Evolutionary conservation across 2,797 vertebrate genomes (phyloP), one percentile per base, ranked within the genome.

Genomic region (Micromesistius poutassou): DNA sequence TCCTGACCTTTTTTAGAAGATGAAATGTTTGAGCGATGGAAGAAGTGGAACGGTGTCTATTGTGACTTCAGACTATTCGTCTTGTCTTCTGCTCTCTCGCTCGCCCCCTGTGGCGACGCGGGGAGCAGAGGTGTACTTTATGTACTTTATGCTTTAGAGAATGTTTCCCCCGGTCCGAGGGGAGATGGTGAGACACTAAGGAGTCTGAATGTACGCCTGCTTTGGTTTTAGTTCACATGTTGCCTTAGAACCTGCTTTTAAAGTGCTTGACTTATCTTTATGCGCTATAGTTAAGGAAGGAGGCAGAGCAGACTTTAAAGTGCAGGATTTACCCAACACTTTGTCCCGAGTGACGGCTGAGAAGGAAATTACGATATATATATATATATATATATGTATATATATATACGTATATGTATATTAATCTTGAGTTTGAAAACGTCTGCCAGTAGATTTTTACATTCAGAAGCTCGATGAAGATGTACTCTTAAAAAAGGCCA

Each of bases 191-290:
- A 55, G 46, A 55, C 46, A 19, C 46, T 55, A 55, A 5, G 19
- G 4, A 55, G 46, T n/a, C 46, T 55, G 19, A 2, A 19, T 22
- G 46, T 55, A 55, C 4, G 7, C 46, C 46, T 55, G 46, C 46
- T 55, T 55, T 1, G 19, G 84, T 91, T 85, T 93, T 91, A 91
- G 92, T 93, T 94, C 94, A 95, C 94, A 90, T 91, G 93, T 91
- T 94, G 94, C 94, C 93, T 95, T 94, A 91, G 91, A 86, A 89
- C 87, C 91, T 93, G 91, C 89, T 90, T 93, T 91, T 90, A 89
- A 91, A 92, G 88, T 89, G 89, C 87, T 92, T 81, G 79, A 84
- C 77, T 81, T 90, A 86, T 90, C 91, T 81, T 89, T 87, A 87
- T 85, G 87, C 55, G 30, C 68, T 22, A 88, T 7, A 88, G 89